These are phyloP conservation scores for Cherax destructor DNA, from an alignment of 1,140 invertebrate species.

Conservation along the genomic window DNA sequence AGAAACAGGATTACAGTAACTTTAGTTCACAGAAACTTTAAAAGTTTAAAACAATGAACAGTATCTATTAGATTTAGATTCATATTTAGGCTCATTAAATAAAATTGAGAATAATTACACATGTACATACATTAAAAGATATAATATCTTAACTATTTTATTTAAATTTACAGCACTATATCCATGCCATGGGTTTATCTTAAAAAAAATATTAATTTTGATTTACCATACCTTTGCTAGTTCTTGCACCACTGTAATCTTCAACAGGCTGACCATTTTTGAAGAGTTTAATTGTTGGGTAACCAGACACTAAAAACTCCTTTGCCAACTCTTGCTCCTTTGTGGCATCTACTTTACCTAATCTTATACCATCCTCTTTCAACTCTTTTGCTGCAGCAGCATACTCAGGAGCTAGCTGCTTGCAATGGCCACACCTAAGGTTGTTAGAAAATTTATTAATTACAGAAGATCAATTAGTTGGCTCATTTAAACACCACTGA, in stretches of 20 bases:
- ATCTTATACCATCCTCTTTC: slow-evolving; percentile 75
- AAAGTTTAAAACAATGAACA: too few species aligned
- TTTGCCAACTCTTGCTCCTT: slow-evolving; percentile 76
- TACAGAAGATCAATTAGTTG: too few species aligned
- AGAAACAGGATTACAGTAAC: background rate
- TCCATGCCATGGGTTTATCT: too few species aligned
- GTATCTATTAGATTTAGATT: too few species aligned
- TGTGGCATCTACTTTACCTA: slow-evolving; percentile 79
- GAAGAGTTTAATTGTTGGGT: slow-evolving; percentile 74
- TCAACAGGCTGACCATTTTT: slow-evolving; percentile 75
- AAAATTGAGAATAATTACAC: too few species aligned
- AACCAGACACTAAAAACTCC: slow-evolving; percentile 73
- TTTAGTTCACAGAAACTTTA: too few species aligned
- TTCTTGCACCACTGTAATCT: slow-evolving; percentile 75
- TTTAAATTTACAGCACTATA: too few species aligned
- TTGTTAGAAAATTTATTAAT: background rate
- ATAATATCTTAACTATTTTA: too few species aligned
- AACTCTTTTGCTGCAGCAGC: slow-evolving; percentile 73
- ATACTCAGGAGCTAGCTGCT: slow-evolving; percentile 75
- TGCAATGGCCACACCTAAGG: slow-evolving; percentile 76
- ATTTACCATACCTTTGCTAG: slow-evolving; percentile 69
- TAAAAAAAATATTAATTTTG: too few species aligned
- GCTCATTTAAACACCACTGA: too few species aligned
- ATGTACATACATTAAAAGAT: background rate
- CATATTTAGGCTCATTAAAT: too few species aligned